Evolutionary conservation across 2,797 vertebrate species (phyloP), one percentile per base, ranked within the genome.

Genomic region (Mormyrus hasselquistii): DNA sequence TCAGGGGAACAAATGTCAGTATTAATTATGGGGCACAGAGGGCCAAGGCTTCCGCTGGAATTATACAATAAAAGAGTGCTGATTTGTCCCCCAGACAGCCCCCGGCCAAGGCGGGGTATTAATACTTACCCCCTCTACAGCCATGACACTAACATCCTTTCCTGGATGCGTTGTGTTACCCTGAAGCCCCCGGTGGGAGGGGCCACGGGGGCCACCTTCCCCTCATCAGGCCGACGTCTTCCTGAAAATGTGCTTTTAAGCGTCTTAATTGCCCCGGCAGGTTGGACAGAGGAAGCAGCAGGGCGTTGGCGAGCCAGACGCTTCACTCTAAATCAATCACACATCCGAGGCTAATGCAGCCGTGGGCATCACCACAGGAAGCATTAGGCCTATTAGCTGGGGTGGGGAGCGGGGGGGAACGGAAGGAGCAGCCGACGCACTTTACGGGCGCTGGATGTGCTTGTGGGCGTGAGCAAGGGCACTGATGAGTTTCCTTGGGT

Each of bases 311-410:
- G 25, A 73, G 57, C 53, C 93, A 93, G 96, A 96, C 96, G 97
- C 96, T 97, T 97, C 96, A 96, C 96, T 95, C 96, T 97, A 98
- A 98, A 98, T 99, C 98, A 98, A 99, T 99, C 97, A 96, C 96
- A 96, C 97, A 97, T 97, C 97, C 97, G 96, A 94, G 94, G 95
- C 97, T 98, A 98, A 98, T 98, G 98, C 96, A 98, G 97, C 96
- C 96, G 95, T 96, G 97, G 96, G 96, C 97, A 94, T 96, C 96
- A 97, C 97, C 97, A 97, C 97, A 98, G 97, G 98, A 98, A 98
- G 97, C 97, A 98, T 98, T 97, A 98, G 97, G 94, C 96, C 97
- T 98, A 98, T 98, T 98, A 98, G 97, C 95, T 94, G 95, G 95
- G 96, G 96, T 95, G 97, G 65, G 10, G 62, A 2, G 55, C 1